These are phyloP conservation scores for Subacronicta megacephala DNA, from an alignment of 2,888 invertebrate species.

Conservation along the genomic window DNA sequence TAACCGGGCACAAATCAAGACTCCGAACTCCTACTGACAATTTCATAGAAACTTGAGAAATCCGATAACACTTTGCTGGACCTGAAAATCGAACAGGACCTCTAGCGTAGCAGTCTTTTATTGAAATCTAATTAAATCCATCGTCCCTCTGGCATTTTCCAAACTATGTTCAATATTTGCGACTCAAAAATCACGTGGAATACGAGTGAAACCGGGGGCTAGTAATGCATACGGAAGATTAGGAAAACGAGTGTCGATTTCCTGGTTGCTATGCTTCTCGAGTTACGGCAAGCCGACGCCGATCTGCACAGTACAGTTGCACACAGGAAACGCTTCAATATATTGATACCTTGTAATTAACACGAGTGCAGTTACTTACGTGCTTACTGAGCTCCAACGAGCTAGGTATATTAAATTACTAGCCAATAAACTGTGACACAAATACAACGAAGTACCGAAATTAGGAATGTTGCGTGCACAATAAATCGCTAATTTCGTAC, in stretches of 20 bases:
- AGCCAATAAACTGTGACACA: conserved; percentile 52
- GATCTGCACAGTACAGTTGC: conserved; percentile 49
- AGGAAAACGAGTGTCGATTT: conserved; percentile 62
- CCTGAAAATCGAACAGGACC: no score
- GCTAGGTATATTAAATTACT: conserved; percentile 49
- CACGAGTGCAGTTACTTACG: conserved; percentile 63
- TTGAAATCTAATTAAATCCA: no score
- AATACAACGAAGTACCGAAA: conserved; percentile 44
- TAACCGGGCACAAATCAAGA: no score
- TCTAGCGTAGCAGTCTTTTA: no score
- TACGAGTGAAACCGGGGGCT: no score
- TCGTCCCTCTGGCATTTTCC: no score
- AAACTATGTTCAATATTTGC: no score
- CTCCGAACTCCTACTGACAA: no score
- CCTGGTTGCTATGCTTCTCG: conserved; percentile 64
- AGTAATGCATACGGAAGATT: conserved; percentile 56
- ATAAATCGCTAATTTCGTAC: no score
- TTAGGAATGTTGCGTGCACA: conserved; percentile 29
- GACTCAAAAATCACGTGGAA: no score
- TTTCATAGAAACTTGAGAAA: no score
- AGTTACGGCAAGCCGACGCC: conserved; percentile 65
- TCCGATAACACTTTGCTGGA: no score
- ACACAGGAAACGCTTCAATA: conserved; percentile 66
- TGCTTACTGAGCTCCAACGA: conserved; percentile 53
- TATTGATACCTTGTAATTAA: conserved; percentile 65